Evolutionary conservation across 2,113 vertebrate species (phyloP), one percentile per base, ranked within the genome.

Genomic region (Neopipo cinnamomea): DNA sequence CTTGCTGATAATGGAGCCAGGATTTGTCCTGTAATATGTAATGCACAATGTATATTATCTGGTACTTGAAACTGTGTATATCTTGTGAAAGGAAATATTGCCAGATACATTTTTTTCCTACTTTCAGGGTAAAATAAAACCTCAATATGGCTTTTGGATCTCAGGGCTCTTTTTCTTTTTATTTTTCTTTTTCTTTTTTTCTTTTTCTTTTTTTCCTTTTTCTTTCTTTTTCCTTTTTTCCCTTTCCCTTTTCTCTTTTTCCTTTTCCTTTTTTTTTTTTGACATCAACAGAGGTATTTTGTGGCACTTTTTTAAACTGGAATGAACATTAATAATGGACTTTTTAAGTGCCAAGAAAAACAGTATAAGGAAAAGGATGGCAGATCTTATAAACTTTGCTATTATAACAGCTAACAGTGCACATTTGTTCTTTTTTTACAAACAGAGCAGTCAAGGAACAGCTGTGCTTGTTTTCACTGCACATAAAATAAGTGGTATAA

Each of bases 401-500:
- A 35, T 85, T 80, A 7, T 58, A 76, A 70, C 33, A 88, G 46
- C 52, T 80, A 88, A 66, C 0, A 1, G 37, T 53, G 33, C 65
- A 70, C 55, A 53, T 74, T 94, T 85, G 25, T 89, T 93, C 18
- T 39, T 46, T 89, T 74, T 82, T 74, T 62, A 66, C 53, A 66
- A 92, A 89, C 56, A 87, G 63, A 93, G 67, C 80, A 49, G 25
- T 91, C 86, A 94, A 70, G 89, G 33, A 81, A 89, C 88, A 95
- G 88, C 83, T 97, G 66, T 89, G 96, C 89, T 70, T 88, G 35
- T 92, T 96, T 92, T 91, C 87, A 89, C 50, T 85, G 76, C 70
- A 87, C 53, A 52, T 19, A 88, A 39, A 72, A 5, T 92, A 89
- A 80, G 37, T 83, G 62, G 39, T 72, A 83, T 75, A 89, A 90